A percentile compares a stretch with the other conserved stretches of the same genome.
Conservation (phyloP, 2,888 invertebrate species). For the Drosophila kambysellisi region DNA sequence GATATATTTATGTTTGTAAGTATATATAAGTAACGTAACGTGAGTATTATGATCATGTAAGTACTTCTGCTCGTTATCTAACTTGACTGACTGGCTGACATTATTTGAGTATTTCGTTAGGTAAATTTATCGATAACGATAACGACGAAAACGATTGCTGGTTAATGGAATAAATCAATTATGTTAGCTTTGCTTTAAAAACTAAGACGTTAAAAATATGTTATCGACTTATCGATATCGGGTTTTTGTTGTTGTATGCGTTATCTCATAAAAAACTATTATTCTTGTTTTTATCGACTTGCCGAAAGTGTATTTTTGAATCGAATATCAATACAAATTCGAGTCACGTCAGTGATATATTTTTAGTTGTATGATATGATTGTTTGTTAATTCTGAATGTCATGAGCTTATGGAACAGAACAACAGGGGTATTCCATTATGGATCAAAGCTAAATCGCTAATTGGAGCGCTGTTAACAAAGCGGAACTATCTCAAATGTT, state of each 20-base stretch:
- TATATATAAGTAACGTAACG: constrained; percentile 27
- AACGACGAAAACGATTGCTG: constrained; percentile 21
- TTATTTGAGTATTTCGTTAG: not conserved
- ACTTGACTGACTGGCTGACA: constrained; percentile 15
- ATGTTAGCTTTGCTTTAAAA: not conserved
- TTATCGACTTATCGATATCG: constrained; percentile 39
- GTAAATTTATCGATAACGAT: constrained; percentile 21
- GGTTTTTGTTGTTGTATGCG: not conserved
- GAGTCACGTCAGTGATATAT: constrained; percentile 48
- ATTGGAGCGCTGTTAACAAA: constrained; percentile 7
- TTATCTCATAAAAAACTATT: not conserved
- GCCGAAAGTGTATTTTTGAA: constrained; percentile 5
- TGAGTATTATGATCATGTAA: constrained; percentile 18
- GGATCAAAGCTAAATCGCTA: constrained; percentile 1
- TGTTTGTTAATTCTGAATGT: constrained; percentile 60
- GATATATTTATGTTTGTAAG: constrained; percentile 18
- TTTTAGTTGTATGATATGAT: constrained; percentile 66
- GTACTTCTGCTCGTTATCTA: constrained; percentile 4
- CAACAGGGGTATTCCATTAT: constrained; percentile 25
- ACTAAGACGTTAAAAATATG: constrained; percentile 11
- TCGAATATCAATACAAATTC: constrained; percentile 1
- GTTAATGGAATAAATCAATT: not conserved
- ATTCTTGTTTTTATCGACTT: not conserved
- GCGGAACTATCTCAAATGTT: constrained; percentile 11
- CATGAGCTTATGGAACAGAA: constrained; percentile 34